Evolutionary conservation across 2,888 invertebrate genomes (phyloP), one percentile per base, ranked within the genome.

Genomic region (Hermodice carunculata): DNA sequence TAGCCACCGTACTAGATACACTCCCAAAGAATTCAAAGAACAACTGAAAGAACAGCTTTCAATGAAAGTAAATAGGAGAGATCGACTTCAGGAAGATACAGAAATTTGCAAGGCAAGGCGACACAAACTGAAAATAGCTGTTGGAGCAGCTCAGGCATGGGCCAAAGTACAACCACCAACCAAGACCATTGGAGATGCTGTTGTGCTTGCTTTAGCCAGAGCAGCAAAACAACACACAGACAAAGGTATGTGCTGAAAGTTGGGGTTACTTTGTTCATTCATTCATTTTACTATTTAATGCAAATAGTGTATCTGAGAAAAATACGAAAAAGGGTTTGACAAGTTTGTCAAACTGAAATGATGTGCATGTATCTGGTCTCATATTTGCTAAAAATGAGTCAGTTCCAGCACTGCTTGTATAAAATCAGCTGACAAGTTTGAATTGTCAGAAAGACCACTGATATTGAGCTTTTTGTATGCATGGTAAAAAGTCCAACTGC

Each of bases 151-250:
- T 1, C 78, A 81, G 66, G 80, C 81, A 3, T 85, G 83, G 70
- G 79, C 82, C 48, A 74, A 80, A 31, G 77, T 80, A 49, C 82
- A 82, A 58, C 83, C 84, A 1, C 83, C 82, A 2, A 81, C 84
- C 62, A 80, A 81, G 72, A 83, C 83, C 3, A 82, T 85, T 6
- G 84, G 84, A 2, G 83, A 84, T 71, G 82, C 83, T 46, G 80
- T 85, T 3, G 77, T 76, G n/a, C 70, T 76, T 60, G 78, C 82
- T 8, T 48, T 76, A 5, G 51, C 68, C 14, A 56, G 54, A 29
- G 54, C 64, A 28, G 58, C 37, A 31, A 31, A 61, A 14, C 29
- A 46, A 19, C 43, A 24, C 26, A 17, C 42, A 1, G 67, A 67
- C n/a, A 67, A 31, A 49, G 60, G 60, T 67, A 28, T 19, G 32